A percentile compares a stretch with the other conserved stretches of the same genome.
Evolutionary conservation across 1,140 invertebrate genomes (phyloP).

Genomic region (Hyles euphorbiae): DNA sequence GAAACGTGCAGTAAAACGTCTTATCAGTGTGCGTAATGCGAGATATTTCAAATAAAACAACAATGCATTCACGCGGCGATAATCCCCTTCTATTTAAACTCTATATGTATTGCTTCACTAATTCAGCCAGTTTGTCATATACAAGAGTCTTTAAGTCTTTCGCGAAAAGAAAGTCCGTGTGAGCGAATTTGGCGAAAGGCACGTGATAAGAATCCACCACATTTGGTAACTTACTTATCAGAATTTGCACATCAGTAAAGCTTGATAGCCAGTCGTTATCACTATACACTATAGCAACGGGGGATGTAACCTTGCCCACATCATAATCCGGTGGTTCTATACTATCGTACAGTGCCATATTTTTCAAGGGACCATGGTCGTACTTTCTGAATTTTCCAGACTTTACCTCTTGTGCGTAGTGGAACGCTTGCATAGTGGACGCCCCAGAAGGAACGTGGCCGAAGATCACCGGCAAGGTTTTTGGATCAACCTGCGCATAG

Average conservation of each 20-base stretch:
- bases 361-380: slow-evolving; percentile 55
- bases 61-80: too few relatives aligned
- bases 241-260: slow-evolving; percentile 60
- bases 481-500: slow-evolving; percentile 38
- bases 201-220: slow-evolving; percentile 61
- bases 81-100: too few relatives aligned
- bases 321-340: slow-evolving; percentile 78
- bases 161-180: slow-evolving; percentile 76
- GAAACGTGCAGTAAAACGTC: too few relatives aligned
- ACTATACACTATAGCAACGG: slow-evolving; percentile 79
- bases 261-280: slow-evolving; percentile 77
- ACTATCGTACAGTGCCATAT: slow-evolving; percentile 60
- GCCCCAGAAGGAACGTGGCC: slow-evolving; percentile 87
- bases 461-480: slow-evolving; percentile 82
- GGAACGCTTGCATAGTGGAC: slow-evolving; percentile 83
- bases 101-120: slow-evolving; percentile 11
- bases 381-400: slow-evolving; percentile 63
- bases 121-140: slow-evolving; percentile 41
- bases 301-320: slow-evolving; percentile 76
- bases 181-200: slow-evolving; percentile 60
- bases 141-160: slow-evolving; percentile 59
- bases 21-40: too few relatives aligned
- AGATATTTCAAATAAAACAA: too few relatives aligned
- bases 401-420: slow-evolving; percentile 79
- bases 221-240: slow-evolving; percentile 61